Base-by-base conservation (phyloP, 2,113 vertebrate species). In the Seriola dumerili region DNA sequence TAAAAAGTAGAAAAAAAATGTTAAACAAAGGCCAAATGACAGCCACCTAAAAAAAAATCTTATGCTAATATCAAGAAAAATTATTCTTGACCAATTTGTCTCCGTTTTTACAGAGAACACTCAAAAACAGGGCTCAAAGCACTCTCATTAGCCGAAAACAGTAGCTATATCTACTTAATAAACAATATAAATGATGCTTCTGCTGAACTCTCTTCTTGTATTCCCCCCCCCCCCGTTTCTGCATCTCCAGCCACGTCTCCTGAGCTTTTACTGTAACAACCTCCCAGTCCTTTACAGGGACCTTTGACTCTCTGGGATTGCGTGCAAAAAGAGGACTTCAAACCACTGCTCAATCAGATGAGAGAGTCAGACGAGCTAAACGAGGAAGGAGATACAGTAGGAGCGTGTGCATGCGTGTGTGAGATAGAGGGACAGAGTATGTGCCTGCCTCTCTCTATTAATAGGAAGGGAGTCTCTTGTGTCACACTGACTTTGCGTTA, bases 401-500 rank as follows among this genome's bases (percentile, higher is more conserved):
- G 17, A 80, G 54, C 23, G 55, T 59, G 70, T 75, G 78, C 17
- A 3, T 82, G 74, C 25, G 7, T 77, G 65, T 42, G 14, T 32
- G 58, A 25, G 44, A 69, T 12, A 36, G 58, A 82, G 63, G 50
- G 38, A 61, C 42, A 72, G 36, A 87, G 78, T 68, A 69, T 84
- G 38, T 81, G 72, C 58, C 29, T 66, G 80, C 36, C 63, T 78
- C 38, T 46, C 34, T 70, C 73, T 64, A 67, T 89, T 78, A 78
- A 62, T 14, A 34, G 40, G 48, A 81, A 50, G 13, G 8, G 9
- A 86, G 63, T 59, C 61, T 80, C 32, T 62, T 57, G 29, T 82
- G 90, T 91, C 89, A 85, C 54, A 68, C 64, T 38, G 17, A 71
- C 79, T 89, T 76, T 78, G 64, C 44, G 68, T 72, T 73, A 83